Conservation (phyloP, 2,888 invertebrate species). For the Labia minor region DNA sequence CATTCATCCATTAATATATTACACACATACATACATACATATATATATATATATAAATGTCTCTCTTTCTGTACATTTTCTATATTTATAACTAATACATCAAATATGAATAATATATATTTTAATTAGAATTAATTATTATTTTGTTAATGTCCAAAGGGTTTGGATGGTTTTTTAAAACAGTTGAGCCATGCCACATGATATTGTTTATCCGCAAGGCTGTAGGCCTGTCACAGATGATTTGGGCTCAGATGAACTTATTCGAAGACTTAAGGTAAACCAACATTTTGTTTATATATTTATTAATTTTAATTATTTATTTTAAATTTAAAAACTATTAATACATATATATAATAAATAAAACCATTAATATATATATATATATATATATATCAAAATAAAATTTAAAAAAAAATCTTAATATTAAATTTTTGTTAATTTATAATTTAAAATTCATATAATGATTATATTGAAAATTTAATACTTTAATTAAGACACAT, state of each 20-base stretch:
- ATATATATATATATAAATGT: too few species aligned
- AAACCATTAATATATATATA: constrained; percentile 8
- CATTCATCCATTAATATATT: too few species aligned
- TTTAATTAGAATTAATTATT: too few species aligned
- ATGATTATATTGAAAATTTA: not conserved
- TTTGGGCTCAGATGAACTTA: constrained; percentile 89
- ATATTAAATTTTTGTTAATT: constrained; percentile 8
- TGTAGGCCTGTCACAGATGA: constrained; percentile 92
- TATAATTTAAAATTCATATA: not conserved
- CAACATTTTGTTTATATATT: not conserved
- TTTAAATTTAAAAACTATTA: too few species aligned
- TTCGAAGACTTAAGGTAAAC: constrained; percentile 78
- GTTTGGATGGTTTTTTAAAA: constrained; percentile 24
- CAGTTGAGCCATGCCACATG: constrained; percentile 32
- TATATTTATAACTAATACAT: too few species aligned
- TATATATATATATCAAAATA: too few species aligned
- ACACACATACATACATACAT: too few species aligned
- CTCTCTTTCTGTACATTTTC: too few species aligned
- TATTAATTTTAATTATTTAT: not conserved
- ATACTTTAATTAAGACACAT: too few species aligned
- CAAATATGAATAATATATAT: too few species aligned
- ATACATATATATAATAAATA: too few species aligned
- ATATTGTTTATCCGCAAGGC: constrained; percentile 87
- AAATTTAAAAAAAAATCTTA: not conserved
- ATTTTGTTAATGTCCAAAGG: constrained; percentile 22